Percentiles rank a stretch among this genome's conserved stretches.
These are phyloP conservation scores for Diachrysia chrysitis DNA, from an alignment of 2,888 invertebrate species.

Conservation along the genomic window DNA sequence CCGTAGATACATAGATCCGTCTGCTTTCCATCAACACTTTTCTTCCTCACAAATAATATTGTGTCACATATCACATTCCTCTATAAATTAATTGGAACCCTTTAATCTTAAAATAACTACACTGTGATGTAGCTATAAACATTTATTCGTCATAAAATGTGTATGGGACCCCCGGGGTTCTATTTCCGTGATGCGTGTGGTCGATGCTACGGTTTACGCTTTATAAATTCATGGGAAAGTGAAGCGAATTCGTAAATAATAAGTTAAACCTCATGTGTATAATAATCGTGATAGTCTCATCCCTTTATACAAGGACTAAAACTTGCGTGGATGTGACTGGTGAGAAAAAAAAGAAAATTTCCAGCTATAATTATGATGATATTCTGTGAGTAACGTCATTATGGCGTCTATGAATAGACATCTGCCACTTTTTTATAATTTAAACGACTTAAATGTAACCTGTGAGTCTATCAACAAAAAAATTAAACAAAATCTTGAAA, in stretches of 20 bases:
- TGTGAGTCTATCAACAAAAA: too few species aligned
- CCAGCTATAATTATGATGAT: too few species aligned
- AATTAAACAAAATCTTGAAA: too few species aligned
- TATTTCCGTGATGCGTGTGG: conserved; percentile 56
- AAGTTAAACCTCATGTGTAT: neutral
- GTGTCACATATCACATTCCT: conserved; percentile 17
- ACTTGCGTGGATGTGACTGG: too few species aligned
- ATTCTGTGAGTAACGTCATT: too few species aligned
- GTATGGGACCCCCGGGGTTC: conserved; percentile 48
- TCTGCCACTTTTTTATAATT: too few species aligned
- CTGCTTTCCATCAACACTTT: neutral
- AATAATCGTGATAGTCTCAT: neutral
- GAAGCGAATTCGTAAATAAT: neutral
- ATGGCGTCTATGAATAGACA: too few species aligned
- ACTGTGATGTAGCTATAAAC: conserved; percentile 34
- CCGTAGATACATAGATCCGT: neutral
- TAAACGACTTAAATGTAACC: too few species aligned
- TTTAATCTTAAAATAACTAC: conserved; percentile 51
- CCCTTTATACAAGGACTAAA: neutral
- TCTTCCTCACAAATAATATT: conserved; percentile 12
- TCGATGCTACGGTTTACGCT: conserved; percentile 16
- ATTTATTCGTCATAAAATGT: conserved; percentile 53
- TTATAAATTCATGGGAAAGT: neutral
- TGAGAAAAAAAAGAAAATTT: too few species aligned
- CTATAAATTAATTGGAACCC: conserved; percentile 44